Conservation (phyloP, 2,797 vertebrate species). For the Lacerta agilis region DNA sequence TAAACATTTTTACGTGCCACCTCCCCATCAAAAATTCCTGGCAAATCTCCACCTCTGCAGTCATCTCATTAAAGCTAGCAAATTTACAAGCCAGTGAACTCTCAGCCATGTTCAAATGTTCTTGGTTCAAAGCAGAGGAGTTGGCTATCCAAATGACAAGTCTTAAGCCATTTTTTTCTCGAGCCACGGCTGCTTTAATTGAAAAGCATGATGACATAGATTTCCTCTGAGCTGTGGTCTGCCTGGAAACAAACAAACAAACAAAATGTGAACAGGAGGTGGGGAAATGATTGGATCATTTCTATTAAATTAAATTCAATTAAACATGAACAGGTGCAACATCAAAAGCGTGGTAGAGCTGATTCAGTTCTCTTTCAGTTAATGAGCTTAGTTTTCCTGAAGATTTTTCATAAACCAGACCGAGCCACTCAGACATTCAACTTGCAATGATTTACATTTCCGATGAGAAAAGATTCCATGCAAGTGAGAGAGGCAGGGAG, state of each 20-base stretch:
- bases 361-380: constrained; percentile 42
- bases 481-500: not conserved
- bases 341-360: constrained; percentile 46
- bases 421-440: not conserved
- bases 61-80: not conserved
- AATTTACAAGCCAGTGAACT: not conserved
- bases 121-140: constrained; percentile 14
- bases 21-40: not conserved
- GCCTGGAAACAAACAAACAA: constrained; percentile 17
- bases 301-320: constrained; percentile 56
- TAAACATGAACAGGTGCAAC: constrained; percentile 46
- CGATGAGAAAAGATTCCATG: not conserved
- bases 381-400: constrained; percentile 46
- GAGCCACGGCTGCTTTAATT: constrained; percentile 7
- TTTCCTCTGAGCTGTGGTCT: constrained; percentile 21
- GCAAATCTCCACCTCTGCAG: not conserved
- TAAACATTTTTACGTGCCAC: not conserved
- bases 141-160: not conserved
- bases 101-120: not conserved
- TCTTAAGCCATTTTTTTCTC: not conserved
- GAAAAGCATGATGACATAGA: not conserved
- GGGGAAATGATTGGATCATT: constrained; percentile 44
- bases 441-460: constrained; percentile 45
- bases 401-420: constrained; percentile 40
- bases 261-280: constrained; percentile 40